Percentiles rank a stretch among this genome's conserved stretches.
phyloP scores from a whole-genome alignment of 2,113 vertebrate genomes.

The Dasypus novemcinctus region DNA sequence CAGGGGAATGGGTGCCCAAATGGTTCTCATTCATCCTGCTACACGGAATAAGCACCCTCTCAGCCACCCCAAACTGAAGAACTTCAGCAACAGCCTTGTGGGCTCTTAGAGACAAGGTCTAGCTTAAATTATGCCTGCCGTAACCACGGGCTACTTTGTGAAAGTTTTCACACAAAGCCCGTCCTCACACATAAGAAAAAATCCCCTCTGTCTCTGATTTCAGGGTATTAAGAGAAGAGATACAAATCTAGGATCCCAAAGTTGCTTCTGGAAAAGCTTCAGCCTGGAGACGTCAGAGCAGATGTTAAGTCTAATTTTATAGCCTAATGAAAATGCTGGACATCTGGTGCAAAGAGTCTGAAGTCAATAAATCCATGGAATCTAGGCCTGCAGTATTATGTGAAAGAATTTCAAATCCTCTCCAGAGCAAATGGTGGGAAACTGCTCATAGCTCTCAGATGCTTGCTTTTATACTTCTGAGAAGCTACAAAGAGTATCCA shows the following conservation, averaged over 20 bases:
- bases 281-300: not conserved
- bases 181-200: not conserved
- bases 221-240: not conserved
- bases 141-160: not conserved
- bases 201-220: not conserved
- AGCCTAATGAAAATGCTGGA: not conserved
- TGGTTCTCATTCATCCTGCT: not conserved
- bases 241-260: not conserved
- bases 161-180: not conserved
- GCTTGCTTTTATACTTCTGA: not conserved
- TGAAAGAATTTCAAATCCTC: not conserved
- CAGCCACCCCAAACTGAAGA: not conserved
- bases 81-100: not conserved
- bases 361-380: not conserved
- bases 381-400: not conserved
- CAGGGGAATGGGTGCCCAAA: not conserved
- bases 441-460: not conserved
- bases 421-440: not conserved
- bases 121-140: not conserved
- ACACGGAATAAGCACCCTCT: not conserved
- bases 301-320: not conserved
- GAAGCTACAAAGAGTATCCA: not conserved
- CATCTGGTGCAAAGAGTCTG: not conserved
- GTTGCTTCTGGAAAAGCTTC: not conserved
- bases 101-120: not conserved